These are phyloP conservation scores for Cotesia congregata DNA, from an alignment of 2,888 invertebrate species.

Conservation along the genomic window DNA sequence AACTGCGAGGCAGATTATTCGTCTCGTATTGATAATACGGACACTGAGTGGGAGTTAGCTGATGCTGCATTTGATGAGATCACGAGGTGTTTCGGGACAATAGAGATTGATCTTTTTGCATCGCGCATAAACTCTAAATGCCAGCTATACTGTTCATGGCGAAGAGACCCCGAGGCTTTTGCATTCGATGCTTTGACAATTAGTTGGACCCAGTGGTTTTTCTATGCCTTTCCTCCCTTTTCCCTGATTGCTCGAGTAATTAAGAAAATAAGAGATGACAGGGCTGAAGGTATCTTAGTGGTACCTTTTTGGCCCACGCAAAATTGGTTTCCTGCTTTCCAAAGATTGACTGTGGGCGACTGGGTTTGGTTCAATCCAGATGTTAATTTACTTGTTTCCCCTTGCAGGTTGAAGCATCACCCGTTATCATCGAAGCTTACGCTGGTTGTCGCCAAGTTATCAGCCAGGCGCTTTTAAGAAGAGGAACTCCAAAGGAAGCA, in stretches of 20 bases:
- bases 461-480: slow-evolving; percentile 45
- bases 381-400: slow-evolving; percentile 47
- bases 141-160: slow-evolving; percentile 38
- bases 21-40: slow-evolving; percentile 22
- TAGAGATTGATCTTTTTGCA: slow-evolving; percentile 43
- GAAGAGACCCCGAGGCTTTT: slow-evolving; percentile 37
- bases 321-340: slow-evolving; percentile 52
- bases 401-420: slow-evolving; percentile 49
- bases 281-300: slow-evolving; percentile 54
- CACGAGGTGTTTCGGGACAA: background rate
- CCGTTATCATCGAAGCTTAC: slow-evolving; percentile 33
- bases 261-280: slow-evolving; percentile 44
- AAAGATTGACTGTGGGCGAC: slow-evolving; percentile 6
- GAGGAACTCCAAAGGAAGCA: slow-evolving; percentile 42
- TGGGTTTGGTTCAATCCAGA: slow-evolving; percentile 38
- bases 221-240: slow-evolving; percentile 43
- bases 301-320: slow-evolving; percentile 53
- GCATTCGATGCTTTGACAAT: slow-evolving; percentile 45
- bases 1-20: slow-evolving; percentile 42
- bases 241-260: slow-evolving; percentile 31
- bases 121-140: slow-evolving; percentile 40
- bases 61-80: background rate
- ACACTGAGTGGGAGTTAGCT: background rate
- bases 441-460: slow-evolving; percentile 47
- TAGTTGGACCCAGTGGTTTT: slow-evolving; percentile 39